These are phyloP conservation scores for Chaenodraco wilsoni DNA, from an alignment of 2,797 vertebrate species.

Conservation along the genomic window DNA sequence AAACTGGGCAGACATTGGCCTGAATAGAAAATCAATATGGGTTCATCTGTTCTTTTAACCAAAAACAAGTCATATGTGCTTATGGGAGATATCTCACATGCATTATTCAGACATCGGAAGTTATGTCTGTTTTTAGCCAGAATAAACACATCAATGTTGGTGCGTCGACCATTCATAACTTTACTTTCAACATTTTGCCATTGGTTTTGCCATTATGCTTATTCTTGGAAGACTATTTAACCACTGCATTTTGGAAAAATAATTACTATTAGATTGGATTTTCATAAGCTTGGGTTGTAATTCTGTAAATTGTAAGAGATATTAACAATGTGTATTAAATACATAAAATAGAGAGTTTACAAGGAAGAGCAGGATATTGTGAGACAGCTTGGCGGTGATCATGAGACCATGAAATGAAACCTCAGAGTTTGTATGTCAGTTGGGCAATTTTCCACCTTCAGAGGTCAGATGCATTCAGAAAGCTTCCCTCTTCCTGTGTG, in stretches of 20 bases:
- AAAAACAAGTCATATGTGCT: not conserved
- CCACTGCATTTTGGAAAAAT: not conserved
- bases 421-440: constrained; percentile 28
- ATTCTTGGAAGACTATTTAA: not conserved
- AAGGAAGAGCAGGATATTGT: constrained; percentile 28
- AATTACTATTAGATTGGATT: not conserved
- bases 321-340: not conserved
- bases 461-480: constrained; percentile 40
- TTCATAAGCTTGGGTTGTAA: constrained; percentile 1
- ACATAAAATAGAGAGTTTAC: constrained; percentile 7
- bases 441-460: constrained; percentile 31
- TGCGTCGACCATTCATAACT: no score
- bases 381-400: constrained; percentile 27
- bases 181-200: no score
- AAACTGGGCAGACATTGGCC: not conserved
- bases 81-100: not conserved
- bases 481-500: constrained; percentile 26
- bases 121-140: not conserved
- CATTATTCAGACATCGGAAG: not conserved
- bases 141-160: not conserved
- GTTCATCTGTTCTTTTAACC: not conserved
- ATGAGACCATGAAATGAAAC: constrained; percentile 61
- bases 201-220: not conserved
- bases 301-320: constrained; percentile 10
- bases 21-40: not conserved